Conservation (phyloP, 2,888 invertebrate genomes). For the Drosophila birchii region DNA sequence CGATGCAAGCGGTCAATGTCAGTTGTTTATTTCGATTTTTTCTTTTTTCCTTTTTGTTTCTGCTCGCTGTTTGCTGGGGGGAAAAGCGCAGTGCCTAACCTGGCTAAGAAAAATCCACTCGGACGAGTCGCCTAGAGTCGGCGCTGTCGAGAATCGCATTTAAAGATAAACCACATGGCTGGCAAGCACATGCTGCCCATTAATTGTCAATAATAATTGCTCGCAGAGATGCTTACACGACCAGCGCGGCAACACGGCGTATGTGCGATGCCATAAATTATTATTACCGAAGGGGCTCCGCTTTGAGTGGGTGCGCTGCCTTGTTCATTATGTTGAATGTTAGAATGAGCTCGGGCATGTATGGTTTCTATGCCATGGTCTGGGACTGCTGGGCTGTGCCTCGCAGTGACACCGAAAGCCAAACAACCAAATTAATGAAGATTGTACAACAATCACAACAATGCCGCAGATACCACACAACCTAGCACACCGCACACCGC, state of each 20-base stretch:
- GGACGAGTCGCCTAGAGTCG: conserved; percentile 45
- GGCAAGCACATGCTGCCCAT: conserved; percentile 60
- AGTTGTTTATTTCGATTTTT: conserved; percentile 22
- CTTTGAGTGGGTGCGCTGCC: conserved; percentile 32
- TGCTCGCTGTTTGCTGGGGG: conserved; percentile 1
- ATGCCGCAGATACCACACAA: conserved; percentile 26
- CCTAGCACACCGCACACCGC: not conserved
- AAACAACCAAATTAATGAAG: conserved; percentile 39
- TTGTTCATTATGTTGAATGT: conserved; percentile 40
- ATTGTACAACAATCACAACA: conserved; percentile 20
- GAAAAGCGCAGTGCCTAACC: conserved; percentile 3
- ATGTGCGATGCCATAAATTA: conserved; percentile 69
- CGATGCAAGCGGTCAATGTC: conserved; percentile 72
- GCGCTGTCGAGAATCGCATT: conserved; percentile 70
- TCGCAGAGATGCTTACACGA: conserved; percentile 54
- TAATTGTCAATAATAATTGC: conserved; percentile 67
- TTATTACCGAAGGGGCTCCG: conserved; percentile 27
- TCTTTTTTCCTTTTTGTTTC: not conserved
- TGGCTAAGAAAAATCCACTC: conserved; percentile 20
- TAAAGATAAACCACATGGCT: conserved; percentile 81
- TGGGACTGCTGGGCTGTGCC: conserved; percentile 66
- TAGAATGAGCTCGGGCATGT: conserved; percentile 47
- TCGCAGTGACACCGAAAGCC: conserved; percentile 44
- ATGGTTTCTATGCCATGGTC: conserved; percentile 83
- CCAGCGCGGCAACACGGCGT: conserved; percentile 40